Percentiles rank a stretch among this genome's conserved stretches.
These are phyloP conservation scores for Drosophila truncata DNA, from an alignment of 1,140 invertebrate species.

Conservation along the genomic window DNA sequence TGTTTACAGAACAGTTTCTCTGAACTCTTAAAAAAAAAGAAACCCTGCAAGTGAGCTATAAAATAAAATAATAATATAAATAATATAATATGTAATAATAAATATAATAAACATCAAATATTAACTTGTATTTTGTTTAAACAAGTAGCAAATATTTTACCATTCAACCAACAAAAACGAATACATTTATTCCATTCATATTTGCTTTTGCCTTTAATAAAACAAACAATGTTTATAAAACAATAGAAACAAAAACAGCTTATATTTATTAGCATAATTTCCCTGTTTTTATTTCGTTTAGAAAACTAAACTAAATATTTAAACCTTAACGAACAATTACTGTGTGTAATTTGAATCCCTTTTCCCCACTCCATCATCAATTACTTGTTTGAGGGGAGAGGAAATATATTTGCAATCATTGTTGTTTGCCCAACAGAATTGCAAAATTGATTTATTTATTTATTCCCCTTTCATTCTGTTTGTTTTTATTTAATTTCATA, in stretches of 20 bases:
- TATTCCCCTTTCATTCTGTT: constrained; percentile 55
- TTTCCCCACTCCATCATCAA: constrained; percentile 8
- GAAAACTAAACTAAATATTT: constrained; percentile 9
- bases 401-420: constrained; percentile 33
- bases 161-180: not conserved
- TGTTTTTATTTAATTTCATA: constrained; percentile 73
- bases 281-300: not conserved
- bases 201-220: not conserved
- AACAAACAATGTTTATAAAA: not conserved
- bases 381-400: not conserved
- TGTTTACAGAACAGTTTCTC: no score
- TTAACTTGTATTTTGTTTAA: not conserved
- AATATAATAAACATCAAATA: not conserved
- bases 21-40: no score
- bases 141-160: not conserved
- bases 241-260: not conserved
- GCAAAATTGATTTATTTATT: constrained; percentile 79
- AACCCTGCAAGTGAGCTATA: no score
- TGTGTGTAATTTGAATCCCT: constrained; percentile 4
- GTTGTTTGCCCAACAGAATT: constrained; percentile 56
- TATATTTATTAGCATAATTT: not conserved
- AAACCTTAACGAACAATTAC: constrained; percentile 13
- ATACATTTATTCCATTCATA: not conserved
- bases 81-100: no score
- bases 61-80: not conserved